phyloP scores from a whole-genome alignment of 2,797 vertebrate species.

The Enteromius treurensis region DNA sequence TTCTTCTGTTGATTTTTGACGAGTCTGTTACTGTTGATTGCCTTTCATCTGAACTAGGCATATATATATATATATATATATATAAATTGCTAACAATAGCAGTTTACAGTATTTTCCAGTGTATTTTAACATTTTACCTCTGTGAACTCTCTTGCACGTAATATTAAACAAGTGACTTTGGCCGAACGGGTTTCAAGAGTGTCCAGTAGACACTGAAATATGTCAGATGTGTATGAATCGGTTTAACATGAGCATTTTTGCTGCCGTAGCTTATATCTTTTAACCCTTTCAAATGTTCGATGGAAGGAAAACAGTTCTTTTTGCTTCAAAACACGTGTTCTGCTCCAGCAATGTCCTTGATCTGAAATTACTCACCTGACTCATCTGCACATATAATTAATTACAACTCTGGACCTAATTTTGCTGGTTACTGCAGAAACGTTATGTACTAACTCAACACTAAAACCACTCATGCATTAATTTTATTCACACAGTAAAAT shows the following conservation, averaged over 20 bases:
- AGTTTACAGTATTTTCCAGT: slow-evolving; percentile 13
- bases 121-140: slow-evolving; percentile 12
- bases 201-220: not conserved
- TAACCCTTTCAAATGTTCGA: not conserved
- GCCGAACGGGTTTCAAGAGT: not conserved
- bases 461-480: not conserved
- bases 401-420: not conserved
- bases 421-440: not conserved
- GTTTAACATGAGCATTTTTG: not conserved
- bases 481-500: not conserved
- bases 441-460: not conserved
- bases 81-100: not conserved
- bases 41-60: not conserved
- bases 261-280: not conserved
- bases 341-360: not conserved
- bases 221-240: not conserved
- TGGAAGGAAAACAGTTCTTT: not conserved
- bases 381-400: not conserved
- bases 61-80: no score
- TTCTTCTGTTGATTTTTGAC: not conserved
- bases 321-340: not conserved
- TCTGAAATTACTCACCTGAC: not conserved
- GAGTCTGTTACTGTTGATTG: not conserved
- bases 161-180: slow-evolving; percentile 17
- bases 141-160: slow-evolving; percentile 24